Base-by-base conservation (phyloP, 2,888 invertebrate species). In the Agrotis exclamationis region DNA sequence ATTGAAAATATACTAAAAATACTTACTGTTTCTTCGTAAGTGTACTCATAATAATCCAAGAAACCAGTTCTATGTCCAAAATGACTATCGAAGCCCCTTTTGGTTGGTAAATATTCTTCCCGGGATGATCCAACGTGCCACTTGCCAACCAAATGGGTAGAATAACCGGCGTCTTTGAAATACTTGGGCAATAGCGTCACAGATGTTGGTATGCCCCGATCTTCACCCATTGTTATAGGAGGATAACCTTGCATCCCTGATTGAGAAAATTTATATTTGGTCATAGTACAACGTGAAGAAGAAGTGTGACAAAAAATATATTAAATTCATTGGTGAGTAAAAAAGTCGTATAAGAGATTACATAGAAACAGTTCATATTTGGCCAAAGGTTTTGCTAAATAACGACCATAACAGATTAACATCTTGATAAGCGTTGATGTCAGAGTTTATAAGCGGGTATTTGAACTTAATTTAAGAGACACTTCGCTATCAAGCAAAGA, bases 41-140 rank as follows among this genome's bases (percentile, higher is more conserved):
- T 88, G 75, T 95, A 95, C 84, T 97, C 97, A 87, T 97, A 98
- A 88, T 99, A 99, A 89, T 98, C 98, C 73, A 98, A 97, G 80
- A 97, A 97, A 2, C 98, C 98, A 73, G 97, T 97, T 96, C 98
- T 98, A 89, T 98, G 99, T 2, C 99, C 99, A 88, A 97, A 98
- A 90, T 99, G 98, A 44, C 97, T 97, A 85, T 98, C 97, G 88
- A 98, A 99, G 5, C 98, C 98, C 48, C 98, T 96, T 75, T 94
- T 93, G 0, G 97, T 97, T 1, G 98, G 98, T 9, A 98, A 97
- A 88, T 97, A 97, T 76, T 96, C 93, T 63, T 86, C 83, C 4
- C 95, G 95, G 1, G 95, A 91, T 67, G 88, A 88, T 1, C 98
- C 98, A 63, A 98, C 94, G 85, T 97, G 97, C 98, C 98, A 98